Conservation (phyloP, 2,113 vertebrate genomes). For the Sitta europaea region DNA sequence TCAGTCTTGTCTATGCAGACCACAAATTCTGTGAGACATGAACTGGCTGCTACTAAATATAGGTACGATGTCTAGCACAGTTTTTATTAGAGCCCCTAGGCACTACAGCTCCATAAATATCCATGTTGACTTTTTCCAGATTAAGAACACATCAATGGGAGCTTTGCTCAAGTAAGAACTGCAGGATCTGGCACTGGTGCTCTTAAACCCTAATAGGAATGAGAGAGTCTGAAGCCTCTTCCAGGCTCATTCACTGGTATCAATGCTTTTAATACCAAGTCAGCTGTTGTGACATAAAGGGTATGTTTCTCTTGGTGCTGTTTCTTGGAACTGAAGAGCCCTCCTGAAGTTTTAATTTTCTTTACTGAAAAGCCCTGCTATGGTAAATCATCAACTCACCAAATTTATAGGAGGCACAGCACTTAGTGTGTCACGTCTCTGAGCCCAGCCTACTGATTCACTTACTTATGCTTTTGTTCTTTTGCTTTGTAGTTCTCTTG, state of each 20-base stretch:
- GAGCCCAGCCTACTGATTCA: constrained; percentile 54
- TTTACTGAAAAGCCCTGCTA: constrained; percentile 56
- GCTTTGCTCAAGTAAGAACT: constrained; percentile 43
- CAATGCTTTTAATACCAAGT: constrained; percentile 49
- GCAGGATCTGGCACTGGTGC: constrained; percentile 34
- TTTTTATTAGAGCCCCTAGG: constrained; percentile 51
- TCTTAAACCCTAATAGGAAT: constrained; percentile 46
- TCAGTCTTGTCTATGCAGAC: constrained; percentile 46
- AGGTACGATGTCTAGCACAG: constrained; percentile 50
- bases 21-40: constrained; percentile 49
- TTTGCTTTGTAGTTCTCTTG: constrained; percentile 51
- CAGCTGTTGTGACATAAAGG: constrained; percentile 54
- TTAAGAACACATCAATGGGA: constrained; percentile 55
- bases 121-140: constrained; percentile 60
- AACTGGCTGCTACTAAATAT: constrained; percentile 59
- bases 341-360: constrained; percentile 67
- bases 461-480: constrained; percentile 53
- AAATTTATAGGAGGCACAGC: constrained; percentile 58
- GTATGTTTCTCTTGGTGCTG: constrained; percentile 47
- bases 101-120: constrained; percentile 59
- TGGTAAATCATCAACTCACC: constrained; percentile 58
- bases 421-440: constrained; percentile 50
- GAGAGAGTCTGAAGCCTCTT: constrained; percentile 24
- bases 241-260: constrained; percentile 51
- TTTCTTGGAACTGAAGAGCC: constrained; percentile 56